These are phyloP conservation scores for Apoda limacodes DNA, from an alignment of 2,888 invertebrate genomes.

Conservation along the genomic window DNA sequence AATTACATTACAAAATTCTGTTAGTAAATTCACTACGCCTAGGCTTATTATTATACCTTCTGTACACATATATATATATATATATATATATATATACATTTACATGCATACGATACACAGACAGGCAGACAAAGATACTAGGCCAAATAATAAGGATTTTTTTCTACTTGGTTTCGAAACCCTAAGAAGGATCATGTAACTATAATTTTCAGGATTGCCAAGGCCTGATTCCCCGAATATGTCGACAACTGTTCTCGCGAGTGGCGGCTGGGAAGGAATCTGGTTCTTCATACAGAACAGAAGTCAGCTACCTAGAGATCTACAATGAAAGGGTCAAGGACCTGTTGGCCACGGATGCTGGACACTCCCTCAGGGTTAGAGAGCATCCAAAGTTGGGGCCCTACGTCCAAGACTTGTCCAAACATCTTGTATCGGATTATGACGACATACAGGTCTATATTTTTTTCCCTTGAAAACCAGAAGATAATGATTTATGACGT, in stretches of 20 bases:
- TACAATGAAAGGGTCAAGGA: conserved; percentile 88
- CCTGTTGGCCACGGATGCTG: conserved; percentile 70
- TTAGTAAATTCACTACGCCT: too few relatives aligned
- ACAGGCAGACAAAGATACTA: too few relatives aligned
- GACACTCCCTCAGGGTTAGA: conserved; percentile 79
- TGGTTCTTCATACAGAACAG: conserved; percentile 86
- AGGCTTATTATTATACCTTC: too few relatives aligned
- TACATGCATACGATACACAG: too few relatives aligned
- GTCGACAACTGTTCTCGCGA: conserved; percentile 83
- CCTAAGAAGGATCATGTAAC: too few relatives aligned
- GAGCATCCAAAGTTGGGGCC: conserved; percentile 86
- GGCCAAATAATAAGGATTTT: too few relatives aligned
- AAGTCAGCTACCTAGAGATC: conserved; percentile 88
- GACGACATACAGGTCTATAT: conserved; percentile 81
- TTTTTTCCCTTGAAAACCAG: background rate
- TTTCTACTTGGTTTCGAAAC: too few relatives aligned
- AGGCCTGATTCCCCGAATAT: conserved; percentile 88
- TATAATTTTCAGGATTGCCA: conserved; percentile 83
- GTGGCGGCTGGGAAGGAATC: conserved; percentile 85
- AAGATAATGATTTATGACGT: background rate
- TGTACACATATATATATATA: too few relatives aligned
- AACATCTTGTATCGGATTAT: conserved; percentile 87
- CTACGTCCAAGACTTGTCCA: conserved; percentile 88
- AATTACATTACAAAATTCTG: too few relatives aligned
- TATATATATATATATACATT: too few relatives aligned